Conservation (phyloP, 2,888 invertebrate genomes). For the Trichopoda pennipes region DNA sequence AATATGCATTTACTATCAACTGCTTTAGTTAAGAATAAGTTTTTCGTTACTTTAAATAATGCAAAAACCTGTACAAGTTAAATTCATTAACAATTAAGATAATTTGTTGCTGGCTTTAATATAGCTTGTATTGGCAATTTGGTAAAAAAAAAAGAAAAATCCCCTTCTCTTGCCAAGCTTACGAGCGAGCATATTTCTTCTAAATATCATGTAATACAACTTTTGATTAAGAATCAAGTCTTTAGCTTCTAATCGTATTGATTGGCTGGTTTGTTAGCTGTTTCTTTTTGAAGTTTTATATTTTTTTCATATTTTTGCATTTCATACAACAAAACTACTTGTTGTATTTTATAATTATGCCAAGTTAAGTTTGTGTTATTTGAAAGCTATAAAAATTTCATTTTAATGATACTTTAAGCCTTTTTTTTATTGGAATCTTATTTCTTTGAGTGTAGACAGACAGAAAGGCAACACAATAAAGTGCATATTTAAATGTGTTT, state of each 20-base stretch:
- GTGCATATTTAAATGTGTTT: constrained; percentile 16
- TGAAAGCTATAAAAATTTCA: constrained; percentile 68
- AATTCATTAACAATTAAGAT: constrained; percentile 70
- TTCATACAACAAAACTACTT: constrained; percentile 56
- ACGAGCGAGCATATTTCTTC: not conserved
- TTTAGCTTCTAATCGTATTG: constrained; percentile 51
- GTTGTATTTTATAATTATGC: constrained; percentile 70
- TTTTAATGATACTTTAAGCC: constrained; percentile 58
- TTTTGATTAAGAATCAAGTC: constrained; percentile 59
- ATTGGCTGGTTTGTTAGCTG: constrained; percentile 6
- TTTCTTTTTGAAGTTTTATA: not conserved
- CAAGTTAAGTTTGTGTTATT: constrained; percentile 66
- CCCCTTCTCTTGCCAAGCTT: not conserved
- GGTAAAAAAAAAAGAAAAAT: constrained; percentile 17
- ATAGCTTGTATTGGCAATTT: constrained; percentile 43
- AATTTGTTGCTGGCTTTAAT: constrained; percentile 70
- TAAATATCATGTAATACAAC: constrained; percentile 54
- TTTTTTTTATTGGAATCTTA: constrained; percentile 23
- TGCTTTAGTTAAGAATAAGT: constrained; percentile 36
- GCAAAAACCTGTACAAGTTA: constrained; percentile 56
- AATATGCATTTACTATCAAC: constrained; percentile 21
- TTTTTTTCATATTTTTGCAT: constrained; percentile 35
- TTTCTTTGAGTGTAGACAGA: constrained; percentile 9
- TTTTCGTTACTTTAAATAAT: constrained; percentile 43
- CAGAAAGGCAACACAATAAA: not conserved